Percentiles rank a stretch among this genome's conserved stretches.
phyloP scores from a whole-genome alignment of 2,113 vertebrate species.

The Platycercus adscitus region DNA sequence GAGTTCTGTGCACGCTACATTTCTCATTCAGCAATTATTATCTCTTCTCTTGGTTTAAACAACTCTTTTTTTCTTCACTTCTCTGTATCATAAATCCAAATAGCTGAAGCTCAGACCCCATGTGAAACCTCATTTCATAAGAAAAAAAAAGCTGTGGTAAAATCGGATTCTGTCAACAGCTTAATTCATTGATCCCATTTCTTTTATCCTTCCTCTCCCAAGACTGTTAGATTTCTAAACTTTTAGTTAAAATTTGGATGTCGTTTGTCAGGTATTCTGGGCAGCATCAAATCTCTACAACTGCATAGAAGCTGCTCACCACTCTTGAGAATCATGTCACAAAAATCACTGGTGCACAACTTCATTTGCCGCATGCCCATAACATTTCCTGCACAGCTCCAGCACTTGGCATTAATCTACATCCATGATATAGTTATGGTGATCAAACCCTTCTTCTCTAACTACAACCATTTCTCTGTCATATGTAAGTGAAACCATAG shows the following conservation, averaged over 20 bases:
- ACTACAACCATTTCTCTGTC: not conserved
- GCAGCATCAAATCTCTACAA: not conserved
- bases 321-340: not conserved
- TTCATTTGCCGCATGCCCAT: not conserved
- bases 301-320: not conserved
- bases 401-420: not conserved
- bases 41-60: not conserved
- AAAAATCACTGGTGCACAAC: not conserved
- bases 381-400: not conserved
- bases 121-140: slow-evolving; percentile 9
- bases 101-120: slow-evolving; percentile 1
- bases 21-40: slow-evolving; percentile 25
- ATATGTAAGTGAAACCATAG: not conserved
- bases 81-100: slow-evolving; percentile 17
- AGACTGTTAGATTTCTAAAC: not conserved
- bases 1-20: not conserved
- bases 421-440: not conserved
- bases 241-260: not conserved
- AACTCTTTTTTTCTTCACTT: not conserved
- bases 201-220: not conserved
- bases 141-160: not conserved
- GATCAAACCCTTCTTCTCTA: not conserved
- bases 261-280: not conserved
- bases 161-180: slow-evolving; percentile 47
- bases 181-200: slow-evolving; percentile 12